Evolutionary conservation across 2,888 invertebrate species (phyloP).

Genomic region (Lasioglossum calceatum): DNA sequence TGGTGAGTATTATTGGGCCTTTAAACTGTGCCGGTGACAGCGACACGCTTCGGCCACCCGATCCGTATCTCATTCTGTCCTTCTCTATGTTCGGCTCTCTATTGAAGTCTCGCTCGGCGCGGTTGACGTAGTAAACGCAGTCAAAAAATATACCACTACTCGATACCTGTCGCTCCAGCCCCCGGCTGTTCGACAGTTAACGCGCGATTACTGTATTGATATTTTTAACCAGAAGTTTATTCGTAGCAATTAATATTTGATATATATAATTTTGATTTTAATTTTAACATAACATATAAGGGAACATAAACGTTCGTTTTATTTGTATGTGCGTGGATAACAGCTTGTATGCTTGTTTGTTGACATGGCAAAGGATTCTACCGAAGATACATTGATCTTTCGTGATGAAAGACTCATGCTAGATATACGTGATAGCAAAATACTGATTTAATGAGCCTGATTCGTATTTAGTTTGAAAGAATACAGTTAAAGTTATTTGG

Average conservation of each 20-base stretch:
- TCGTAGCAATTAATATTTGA: background rate
- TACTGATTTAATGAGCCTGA: conserved; percentile 85
- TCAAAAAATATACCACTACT: background rate
- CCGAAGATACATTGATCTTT: background rate
- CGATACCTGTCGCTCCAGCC: no score
- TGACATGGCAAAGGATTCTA: conserved; percentile 18
- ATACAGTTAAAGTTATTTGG: no score
- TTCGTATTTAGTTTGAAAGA: conserved; percentile 18
- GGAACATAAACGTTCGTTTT: background rate
- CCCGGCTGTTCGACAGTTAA: no score
- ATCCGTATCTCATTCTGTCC: no score
- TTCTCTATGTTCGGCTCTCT: no score
- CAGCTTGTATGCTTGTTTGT: conserved; percentile 32
- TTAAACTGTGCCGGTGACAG: conserved; percentile 14
- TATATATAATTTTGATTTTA: background rate
- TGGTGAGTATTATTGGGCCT: conserved; percentile 79
- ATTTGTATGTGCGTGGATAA: background rate
- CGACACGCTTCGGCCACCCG: no score
- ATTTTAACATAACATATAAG: background rate
- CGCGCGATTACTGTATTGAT: background rate
- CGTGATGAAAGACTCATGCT: conserved; percentile 54
- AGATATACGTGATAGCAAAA: conserved; percentile 78
- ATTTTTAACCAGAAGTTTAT: background rate
- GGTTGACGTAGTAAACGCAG: no score
- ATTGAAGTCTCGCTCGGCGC: no score